Evolutionary conservation across 2,888 invertebrate genomes (phyloP), one percentile per base, ranked within the genome.

Genomic region (Melanchra persicariae): DNA sequence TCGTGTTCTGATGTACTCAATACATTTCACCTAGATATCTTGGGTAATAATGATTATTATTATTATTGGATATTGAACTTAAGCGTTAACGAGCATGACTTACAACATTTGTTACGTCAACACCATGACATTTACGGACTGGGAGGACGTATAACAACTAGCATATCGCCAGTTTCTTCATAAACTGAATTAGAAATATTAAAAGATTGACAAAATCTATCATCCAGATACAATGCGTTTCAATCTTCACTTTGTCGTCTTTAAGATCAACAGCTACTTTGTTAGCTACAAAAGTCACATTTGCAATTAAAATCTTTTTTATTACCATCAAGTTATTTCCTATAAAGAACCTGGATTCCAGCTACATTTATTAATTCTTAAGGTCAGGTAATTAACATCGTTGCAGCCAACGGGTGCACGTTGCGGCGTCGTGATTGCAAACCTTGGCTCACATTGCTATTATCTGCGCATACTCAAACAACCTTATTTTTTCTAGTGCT

Each of bases 371-470:
- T 83, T 63, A 60, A 64, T 70, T 67, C 43, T 57, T 75, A 74
- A 70, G 83, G 76, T 67, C 81, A 64, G 74, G 66, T 77, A 77
- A 73, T 83, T 71, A 74, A 69, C 55, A 62, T 49, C 64, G 66
- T 59, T 19, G 72, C 43, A 65, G 47, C 37, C 51, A 70, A 58
- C 63, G 63, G 77, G 74, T 79, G 68, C 85, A 86, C 86, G 86
- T 74, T 69, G 64, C 69, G 58, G 37, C 57, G 65, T 70, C 83
- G 83, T 86, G 85, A 81, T 74, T 68, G 65, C 9, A 37, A 83
- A 81, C 86, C 86, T 86, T 85, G 85, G 83, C 85, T 82, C 74
- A 85, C 83, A 79, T 84, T 37, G 70, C 40, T 70, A 73, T 83
- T 81, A 84, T 84, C 81, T 81, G 78, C 65, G 74, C 76, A 81